Conservation (phyloP, 2,113 vertebrate species). For the Meriones unguiculatus region DNA sequence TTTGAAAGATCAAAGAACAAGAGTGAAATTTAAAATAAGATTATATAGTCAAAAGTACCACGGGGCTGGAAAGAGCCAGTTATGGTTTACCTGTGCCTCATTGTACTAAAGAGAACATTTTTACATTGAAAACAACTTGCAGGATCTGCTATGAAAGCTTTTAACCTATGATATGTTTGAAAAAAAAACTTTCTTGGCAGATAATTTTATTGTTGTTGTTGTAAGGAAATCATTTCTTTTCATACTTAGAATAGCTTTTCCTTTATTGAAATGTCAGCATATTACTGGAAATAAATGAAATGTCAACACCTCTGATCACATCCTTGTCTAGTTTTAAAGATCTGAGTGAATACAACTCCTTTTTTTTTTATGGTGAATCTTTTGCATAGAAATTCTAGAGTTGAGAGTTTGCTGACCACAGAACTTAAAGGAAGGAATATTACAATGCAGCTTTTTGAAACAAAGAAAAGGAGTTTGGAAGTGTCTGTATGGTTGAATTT, state of each 20-base stretch:
- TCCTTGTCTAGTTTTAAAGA: slow-evolving; percentile 59
- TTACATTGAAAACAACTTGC: neutral
- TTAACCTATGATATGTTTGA: neutral
- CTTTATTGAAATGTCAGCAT: slow-evolving; percentile 61
- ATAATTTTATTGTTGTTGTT: slow-evolving; percentile 23
- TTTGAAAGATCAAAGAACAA: slow-evolving; percentile 82
- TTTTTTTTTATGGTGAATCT: neutral
- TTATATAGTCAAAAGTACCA: slow-evolving; percentile 26
- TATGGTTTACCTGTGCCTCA: neutral
- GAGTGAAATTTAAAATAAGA: slow-evolving; percentile 82
- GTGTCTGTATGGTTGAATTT: slow-evolving; percentile 70
- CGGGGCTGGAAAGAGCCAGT: neutral
- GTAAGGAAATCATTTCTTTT: slow-evolving; percentile 65
- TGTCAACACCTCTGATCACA: slow-evolving; percentile 77
- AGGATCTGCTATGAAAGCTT: neutral
- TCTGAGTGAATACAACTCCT: neutral
- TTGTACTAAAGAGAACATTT: neutral
- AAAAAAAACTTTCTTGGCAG: neutral
- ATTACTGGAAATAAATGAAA: slow-evolving; percentile 59
- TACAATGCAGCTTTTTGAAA: neutral
- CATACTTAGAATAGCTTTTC: neutral
- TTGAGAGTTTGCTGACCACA: slow-evolving; percentile 13
- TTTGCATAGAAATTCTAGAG: slow-evolving; percentile 47
- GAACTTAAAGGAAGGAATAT: slow-evolving; percentile 31
- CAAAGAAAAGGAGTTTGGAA: slow-evolving; percentile 58